Base-by-base conservation (phyloP, 2,797 vertebrate genomes). In the Gephyroberyx darwinii region DNA sequence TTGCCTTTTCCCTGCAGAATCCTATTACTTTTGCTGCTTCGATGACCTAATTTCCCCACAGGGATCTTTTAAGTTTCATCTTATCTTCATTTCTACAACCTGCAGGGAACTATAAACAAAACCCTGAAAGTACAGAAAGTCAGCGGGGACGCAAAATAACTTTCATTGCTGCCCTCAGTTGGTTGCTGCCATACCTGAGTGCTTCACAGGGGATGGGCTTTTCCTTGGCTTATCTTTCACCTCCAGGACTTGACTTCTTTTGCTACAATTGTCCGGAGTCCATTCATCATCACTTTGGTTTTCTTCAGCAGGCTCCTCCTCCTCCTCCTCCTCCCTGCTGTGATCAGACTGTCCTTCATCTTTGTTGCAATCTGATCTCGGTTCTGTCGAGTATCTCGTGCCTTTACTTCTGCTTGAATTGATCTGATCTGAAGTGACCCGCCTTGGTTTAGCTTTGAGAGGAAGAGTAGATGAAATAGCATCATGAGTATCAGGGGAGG, bases 221-320 rank as follows among this genome's bases (percentile, higher is more conserved):
- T 50, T 17, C 17, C 9, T 7, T 30, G 8, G 52, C 52, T 30
- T 5, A 20, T 30, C 13, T 30, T 53, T 14, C 52, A 53, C 6
- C 7, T 30, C 22, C 8, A 19, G 12, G 20, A 30, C 19, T 53
- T 53, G 22, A 30, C 8, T 30, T 5, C 8, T 53, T 53, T 30
- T 17, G 30, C 53, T 55, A 10, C 16, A 33, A 13, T 55, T 8
- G 2, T 53, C 20, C 2, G 16, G 53, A 55, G 22, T 31, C 26
- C 53, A 55, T 55, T 55, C 53, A 30, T 55, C 53, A 31, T 55
- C 26, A 17, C 30, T 55, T n/a, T 55, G 30, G 2, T 16, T 55
- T 31, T 16, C 26, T 20, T 30, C 20, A 31, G 30, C 53, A 55
- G 47, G 17, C n/a, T 50, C 47, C 17, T 50, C 47, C 8, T 30